A percentile compares a stretch with the other conserved stretches of the same genome.
phyloP scores from a whole-genome alignment of 2,797 vertebrate species.

The Gastrophryne carolinensis region DNA sequence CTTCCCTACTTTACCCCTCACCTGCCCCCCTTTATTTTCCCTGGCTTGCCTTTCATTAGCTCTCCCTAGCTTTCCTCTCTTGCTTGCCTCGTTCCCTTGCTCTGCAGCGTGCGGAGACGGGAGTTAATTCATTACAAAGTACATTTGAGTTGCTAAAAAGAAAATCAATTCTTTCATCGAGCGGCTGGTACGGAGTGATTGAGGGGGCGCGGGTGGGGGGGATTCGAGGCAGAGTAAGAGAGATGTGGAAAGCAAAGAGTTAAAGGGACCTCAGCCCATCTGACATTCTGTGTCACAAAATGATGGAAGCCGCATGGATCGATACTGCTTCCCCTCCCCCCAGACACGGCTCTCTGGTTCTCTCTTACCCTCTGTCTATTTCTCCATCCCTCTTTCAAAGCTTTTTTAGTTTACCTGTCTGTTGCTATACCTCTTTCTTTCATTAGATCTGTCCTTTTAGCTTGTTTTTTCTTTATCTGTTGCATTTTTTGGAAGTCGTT shows the following conservation, averaged over 20 bases:
- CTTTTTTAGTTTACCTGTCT: constrained; percentile 58
- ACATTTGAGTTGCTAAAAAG: constrained; percentile 54
- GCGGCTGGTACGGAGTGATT: constrained; percentile 48
- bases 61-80: constrained; percentile 37
- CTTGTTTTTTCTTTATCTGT: constrained; percentile 49
- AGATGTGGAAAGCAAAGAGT: constrained; percentile 54
- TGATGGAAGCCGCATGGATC: constrained; percentile 51
- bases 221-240: constrained; percentile 18
- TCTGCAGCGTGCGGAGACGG: constrained; percentile 46
- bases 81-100: constrained; percentile 35
- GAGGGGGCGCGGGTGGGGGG: constrained; percentile 35
- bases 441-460: constrained; percentile 65
- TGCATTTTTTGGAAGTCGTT: constrained; percentile 53
- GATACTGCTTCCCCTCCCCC: constrained; percentile 43
- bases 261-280: constrained; percentile 53
- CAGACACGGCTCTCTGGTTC: constrained; percentile 31
- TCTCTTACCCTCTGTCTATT: constrained; percentile 47
- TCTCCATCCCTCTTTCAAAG: constrained; percentile 44
- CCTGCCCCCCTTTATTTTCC: not conserved
- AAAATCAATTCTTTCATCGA: constrained; percentile 54
- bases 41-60: constrained; percentile 40
- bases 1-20: not conserved
- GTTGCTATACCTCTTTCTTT: constrained; percentile 57
- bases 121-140: constrained; percentile 54
- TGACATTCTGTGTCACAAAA: constrained; percentile 49